A percentile compares a stretch with the other conserved stretches of the same genome.
Conservation (phyloP, 2,888 invertebrate species). For the Subacronicta megacephala region DNA sequence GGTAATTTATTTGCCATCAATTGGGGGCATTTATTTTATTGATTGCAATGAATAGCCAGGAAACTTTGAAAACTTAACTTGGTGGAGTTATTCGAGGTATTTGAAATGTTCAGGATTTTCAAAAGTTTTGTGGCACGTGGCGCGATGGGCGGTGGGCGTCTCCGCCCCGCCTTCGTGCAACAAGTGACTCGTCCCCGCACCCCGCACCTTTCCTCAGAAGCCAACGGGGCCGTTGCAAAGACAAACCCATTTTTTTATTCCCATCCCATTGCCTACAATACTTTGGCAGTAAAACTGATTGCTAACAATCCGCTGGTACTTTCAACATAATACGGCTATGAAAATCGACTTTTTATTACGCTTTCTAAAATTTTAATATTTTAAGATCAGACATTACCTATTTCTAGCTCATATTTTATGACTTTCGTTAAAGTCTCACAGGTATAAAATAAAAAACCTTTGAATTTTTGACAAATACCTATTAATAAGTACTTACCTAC, state of each 20-base stretch:
- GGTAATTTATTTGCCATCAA: no score
- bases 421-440: slow-evolving; percentile 6
- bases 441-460: no score
- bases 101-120: slow-evolving; percentile 29
- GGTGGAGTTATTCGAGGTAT: slow-evolving; percentile 18
- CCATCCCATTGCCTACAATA: slow-evolving; percentile 44
- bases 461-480: no score
- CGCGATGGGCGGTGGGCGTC: slow-evolving; percentile 81
- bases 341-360: slow-evolving; percentile 37
- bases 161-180: slow-evolving; percentile 82
- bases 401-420: slow-evolving; percentile 7
- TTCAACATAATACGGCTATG: slow-evolving; percentile 21
- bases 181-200: slow-evolving; percentile 74
- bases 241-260: slow-evolving; percentile 52
- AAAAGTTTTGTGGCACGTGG: slow-evolving; percentile 68
- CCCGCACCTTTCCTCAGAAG: slow-evolving; percentile 57
- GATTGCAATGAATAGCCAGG: no score
- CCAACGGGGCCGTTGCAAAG: slow-evolving; percentile 52
- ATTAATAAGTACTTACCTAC: no score
- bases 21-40: no score
- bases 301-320: slow-evolving; percentile 31
- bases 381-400: background rate
- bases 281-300: slow-evolving; percentile 44
- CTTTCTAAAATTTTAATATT: slow-evolving; percentile 12
- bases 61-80: background rate